These are phyloP conservation scores for Pseudomyrmex sp. DNA, from an alignment of 1,140 invertebrate species.

Conservation along the genomic window DNA sequence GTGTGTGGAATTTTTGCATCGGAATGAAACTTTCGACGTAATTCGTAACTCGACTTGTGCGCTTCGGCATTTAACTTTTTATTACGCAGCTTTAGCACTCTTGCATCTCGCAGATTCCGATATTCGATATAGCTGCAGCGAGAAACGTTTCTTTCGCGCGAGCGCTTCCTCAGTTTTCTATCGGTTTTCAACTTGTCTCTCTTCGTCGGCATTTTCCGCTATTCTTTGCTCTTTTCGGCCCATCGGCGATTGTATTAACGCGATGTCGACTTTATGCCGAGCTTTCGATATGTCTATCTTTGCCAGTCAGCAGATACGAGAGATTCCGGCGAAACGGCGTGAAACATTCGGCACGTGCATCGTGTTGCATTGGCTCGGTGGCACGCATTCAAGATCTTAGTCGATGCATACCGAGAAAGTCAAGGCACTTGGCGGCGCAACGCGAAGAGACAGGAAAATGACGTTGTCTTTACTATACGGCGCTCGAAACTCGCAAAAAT, in stretches of 20 bases:
- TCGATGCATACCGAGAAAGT: conserved; percentile 10
- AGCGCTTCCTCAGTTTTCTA: conserved; percentile 23
- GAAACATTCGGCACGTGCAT: conserved; percentile 28
- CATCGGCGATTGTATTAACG: conserved; percentile 30
- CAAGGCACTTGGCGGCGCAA: conserved; percentile 43
- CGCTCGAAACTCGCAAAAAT: not conserved
- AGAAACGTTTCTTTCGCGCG: not conserved
- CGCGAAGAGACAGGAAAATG: conserved; percentile 7
- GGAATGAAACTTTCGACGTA: conserved; percentile 12
- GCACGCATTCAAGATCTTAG: not conserved
- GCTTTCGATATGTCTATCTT: conserved; percentile 46
- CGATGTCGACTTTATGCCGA: conserved; percentile 48
- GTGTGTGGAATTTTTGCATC: conserved; percentile 11
- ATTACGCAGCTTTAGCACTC: conserved; percentile 14
- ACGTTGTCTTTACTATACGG: not conserved
- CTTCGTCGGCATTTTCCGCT: conserved; percentile 7
- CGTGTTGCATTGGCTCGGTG: conserved; percentile 4
- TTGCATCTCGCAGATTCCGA: not conserved
- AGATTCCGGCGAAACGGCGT: conserved; percentile 2
- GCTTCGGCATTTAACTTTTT: conserved; percentile 42
- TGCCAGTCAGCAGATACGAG: conserved; percentile 26
- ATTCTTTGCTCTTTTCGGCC: not conserved
- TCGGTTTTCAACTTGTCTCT: conserved; percentile 21
- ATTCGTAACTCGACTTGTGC: conserved; percentile 16
- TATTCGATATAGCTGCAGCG: conserved; percentile 23